Evolutionary conservation across 2,888 invertebrate genomes (phyloP), one percentile per base, ranked within the genome.

Genomic region (Tiphia femorata): DNA sequence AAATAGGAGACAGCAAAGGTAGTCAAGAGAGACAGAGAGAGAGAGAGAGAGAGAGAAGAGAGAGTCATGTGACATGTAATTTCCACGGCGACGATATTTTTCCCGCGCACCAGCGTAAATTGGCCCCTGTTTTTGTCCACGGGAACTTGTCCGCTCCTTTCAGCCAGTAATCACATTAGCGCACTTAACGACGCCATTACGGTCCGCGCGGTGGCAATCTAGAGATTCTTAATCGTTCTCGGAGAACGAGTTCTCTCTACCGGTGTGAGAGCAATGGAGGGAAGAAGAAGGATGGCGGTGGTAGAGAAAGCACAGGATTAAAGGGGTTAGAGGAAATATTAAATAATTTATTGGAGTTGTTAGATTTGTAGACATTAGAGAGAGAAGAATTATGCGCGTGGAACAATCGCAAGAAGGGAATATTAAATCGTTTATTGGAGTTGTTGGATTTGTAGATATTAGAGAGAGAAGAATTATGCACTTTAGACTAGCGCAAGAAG

Each of bases 161-260:
- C 69, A 70, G 54, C 64, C 70, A 52, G 69, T 69, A 69, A 69
- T 69, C 70, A 70, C 69, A 70, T 69, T 70, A 69, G 52, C 59
- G 55, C 67, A 61, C 58, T 69, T 69, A 69, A 69, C 70, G 69
- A 69, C 64, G 67, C 70, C 70, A 70, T 69, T 69, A 70, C 59
- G 23, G 49, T 54, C 47, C 51, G 57, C 54, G 62, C 37, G 25
- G 48, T 35, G 17, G 64, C 61, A 53, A 70, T 67, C 59, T 62
- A 53, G 57, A 57, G 59, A 67, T 69, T 70, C 69, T 69, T 70
- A 64, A 69, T 69, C 67, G 70, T 58, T 58, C 55, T n/a, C 44
- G 56, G 23, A 20, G 53, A 61, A 54, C 63, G 44, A 60, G 56
- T 55, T 56, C 33, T 37, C 46, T n/a, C 49, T 55, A 48, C 43